Conservation (phyloP, 2,797 vertebrate species). For the Melopsittacus undulatus region DNA sequence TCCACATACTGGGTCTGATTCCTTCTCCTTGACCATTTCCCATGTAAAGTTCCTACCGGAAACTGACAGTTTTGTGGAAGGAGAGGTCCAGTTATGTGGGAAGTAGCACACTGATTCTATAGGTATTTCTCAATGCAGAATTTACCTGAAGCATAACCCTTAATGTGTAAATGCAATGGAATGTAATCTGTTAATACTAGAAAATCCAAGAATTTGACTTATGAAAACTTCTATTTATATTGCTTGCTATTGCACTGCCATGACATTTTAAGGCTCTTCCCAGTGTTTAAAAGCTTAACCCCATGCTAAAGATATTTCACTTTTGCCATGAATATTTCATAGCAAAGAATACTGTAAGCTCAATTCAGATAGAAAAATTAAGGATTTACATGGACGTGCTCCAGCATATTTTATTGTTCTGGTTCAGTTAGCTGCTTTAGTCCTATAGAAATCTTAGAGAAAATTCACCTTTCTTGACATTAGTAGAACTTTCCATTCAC, state of each 20-base stretch:
- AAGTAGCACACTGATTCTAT: not conserved
- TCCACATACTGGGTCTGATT: not conserved
- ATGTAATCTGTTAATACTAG: slow-evolving; percentile 14
- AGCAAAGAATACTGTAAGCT: slow-evolving; percentile 18
- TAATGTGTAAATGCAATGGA: slow-evolving; percentile 20
- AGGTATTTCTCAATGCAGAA: not conserved
- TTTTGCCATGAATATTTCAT: slow-evolving; percentile 62
- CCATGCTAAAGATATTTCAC: slow-evolving; percentile 12
- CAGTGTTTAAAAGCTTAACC: slow-evolving; percentile 49
- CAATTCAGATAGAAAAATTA: slow-evolving; percentile 47
- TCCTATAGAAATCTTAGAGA: not conserved
- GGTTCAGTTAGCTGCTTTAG: not conserved
- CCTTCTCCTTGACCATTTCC: not conserved
- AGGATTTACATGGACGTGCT: slow-evolving; percentile 34
- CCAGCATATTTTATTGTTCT: slow-evolving; percentile 31
- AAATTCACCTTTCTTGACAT: slow-evolving; percentile 15
- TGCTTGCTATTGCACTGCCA: slow-evolving; percentile 16
- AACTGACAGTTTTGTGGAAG: not conserved
- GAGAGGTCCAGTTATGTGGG: not conserved
- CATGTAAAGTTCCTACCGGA: not conserved
- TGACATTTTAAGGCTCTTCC: slow-evolving; percentile 59
- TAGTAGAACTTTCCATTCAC: not conserved
- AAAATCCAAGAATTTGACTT: slow-evolving; percentile 49
- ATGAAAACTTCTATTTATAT: slow-evolving; percentile 18
- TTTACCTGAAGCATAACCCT: slow-evolving; percentile 29